Evolutionary conservation across 1,140 invertebrate species (phyloP).

Genomic region (Hesperophylax magnus): DNA sequence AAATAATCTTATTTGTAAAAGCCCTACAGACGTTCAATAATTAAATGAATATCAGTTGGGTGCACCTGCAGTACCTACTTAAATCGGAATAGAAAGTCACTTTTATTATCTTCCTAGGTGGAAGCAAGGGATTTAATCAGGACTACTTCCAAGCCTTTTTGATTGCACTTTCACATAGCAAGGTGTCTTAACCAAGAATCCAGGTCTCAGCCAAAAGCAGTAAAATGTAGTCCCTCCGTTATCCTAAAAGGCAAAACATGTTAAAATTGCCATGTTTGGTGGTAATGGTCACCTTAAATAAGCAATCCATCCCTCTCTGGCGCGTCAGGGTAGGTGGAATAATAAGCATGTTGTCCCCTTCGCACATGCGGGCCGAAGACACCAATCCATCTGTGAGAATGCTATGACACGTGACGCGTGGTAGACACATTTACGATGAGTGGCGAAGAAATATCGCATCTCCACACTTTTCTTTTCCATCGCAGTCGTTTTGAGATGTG

Average conservation of each 20-base stretch:
- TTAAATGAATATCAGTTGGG: no score
- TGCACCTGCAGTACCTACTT: not conserved
- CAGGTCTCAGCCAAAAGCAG: not conserved
- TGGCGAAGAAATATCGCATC: not conserved
- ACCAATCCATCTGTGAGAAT: conserved; percentile 32
- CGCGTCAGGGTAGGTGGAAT: not conserved
- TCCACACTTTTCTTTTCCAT: conserved; percentile 5
- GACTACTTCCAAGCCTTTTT: no score
- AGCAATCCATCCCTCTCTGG: conserved; percentile 32
- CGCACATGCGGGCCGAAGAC: conserved; percentile 11
- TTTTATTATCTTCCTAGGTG: no score
- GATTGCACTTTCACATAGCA: no score
- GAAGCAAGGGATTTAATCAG: no score
- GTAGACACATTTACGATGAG: conserved; percentile 47
- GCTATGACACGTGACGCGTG: conserved; percentile 49
- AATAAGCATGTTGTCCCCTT: not conserved
- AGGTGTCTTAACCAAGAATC: not conserved
- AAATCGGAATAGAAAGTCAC: no score
- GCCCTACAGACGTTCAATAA: no score
- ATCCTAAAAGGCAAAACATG: conserved; percentile 57
- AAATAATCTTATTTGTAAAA: no score
- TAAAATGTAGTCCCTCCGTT: conserved; percentile 31
- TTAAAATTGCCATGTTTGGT: conserved; percentile 54
- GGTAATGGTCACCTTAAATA: conserved; percentile 54
- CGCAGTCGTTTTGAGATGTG: not conserved